Evolutionary conservation across 2,113 vertebrate genomes (phyloP).

Genomic region (Scortum barcoo): DNA sequence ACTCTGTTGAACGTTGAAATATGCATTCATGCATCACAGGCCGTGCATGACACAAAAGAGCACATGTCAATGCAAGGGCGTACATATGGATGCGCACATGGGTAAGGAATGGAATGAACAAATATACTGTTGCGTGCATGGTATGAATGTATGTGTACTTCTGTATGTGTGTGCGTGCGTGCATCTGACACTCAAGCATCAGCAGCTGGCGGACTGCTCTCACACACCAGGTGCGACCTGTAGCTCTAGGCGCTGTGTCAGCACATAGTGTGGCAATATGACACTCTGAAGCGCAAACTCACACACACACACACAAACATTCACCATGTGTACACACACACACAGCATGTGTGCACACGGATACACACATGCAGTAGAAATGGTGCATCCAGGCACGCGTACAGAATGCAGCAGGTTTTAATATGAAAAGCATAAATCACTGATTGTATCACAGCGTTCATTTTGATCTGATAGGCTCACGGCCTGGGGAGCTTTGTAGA

Average conservation of each 20-base stretch:
- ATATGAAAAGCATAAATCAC: conserved; percentile 55
- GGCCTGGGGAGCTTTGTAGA: conserved; percentile 30
- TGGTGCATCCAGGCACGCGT: neutral
- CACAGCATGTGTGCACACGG: neutral
- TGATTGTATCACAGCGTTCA: conserved; percentile 26
- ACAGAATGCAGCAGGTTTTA: conserved; percentile 24
- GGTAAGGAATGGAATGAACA: conserved; percentile 67
- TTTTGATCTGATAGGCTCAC: conserved; percentile 44
- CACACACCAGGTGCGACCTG: conserved; percentile 84
- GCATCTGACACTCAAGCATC: conserved; percentile 76
- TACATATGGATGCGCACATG: conserved; percentile 43
- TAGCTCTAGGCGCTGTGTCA: conserved; percentile 80
- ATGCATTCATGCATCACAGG: conserved; percentile 27
- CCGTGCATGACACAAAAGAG: conserved; percentile 35
- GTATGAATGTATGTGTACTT: conserved; percentile 37
- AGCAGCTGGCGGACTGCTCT: conserved; percentile 83
- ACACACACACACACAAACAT: conserved; percentile 46
- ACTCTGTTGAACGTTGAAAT: conserved; percentile 21
- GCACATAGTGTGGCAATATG: conserved; percentile 81
- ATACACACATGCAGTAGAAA: neutral
- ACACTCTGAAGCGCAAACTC: conserved; percentile 69
- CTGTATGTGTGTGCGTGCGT: conserved; percentile 42
- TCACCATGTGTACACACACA: conserved; percentile 2
- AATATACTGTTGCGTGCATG: conserved; percentile 58
- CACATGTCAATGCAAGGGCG: conserved; percentile 45